Evolutionary conservation across 2,113 vertebrate genomes (phyloP).

Genomic region (Arothron firmamentum): DNA sequence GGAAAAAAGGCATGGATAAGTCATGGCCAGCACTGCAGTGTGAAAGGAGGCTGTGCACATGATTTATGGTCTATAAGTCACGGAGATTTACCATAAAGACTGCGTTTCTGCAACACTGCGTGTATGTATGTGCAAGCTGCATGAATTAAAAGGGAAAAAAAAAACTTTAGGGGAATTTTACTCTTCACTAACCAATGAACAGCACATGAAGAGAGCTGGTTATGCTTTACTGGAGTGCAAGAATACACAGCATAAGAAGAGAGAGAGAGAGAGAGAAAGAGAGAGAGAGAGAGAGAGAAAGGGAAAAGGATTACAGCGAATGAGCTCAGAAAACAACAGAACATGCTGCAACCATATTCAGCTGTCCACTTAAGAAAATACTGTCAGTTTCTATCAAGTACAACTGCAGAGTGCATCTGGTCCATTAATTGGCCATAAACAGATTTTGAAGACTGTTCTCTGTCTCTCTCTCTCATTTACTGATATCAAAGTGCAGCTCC

Average conservation of each 20-base stretch:
- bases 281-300: background rate
- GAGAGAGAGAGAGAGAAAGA: background rate
- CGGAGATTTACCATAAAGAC: conserved; percentile 47
- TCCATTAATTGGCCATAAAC: conserved; percentile 46
- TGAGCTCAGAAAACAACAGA: conserved; percentile 1
- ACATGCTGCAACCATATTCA: conserved; percentile 17
- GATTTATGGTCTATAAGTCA: conserved; percentile 50
- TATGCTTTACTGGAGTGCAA: background rate
- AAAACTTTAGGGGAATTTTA: too few relatives aligned
- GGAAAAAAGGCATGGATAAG: conserved; percentile 27
- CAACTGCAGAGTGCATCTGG: background rate
- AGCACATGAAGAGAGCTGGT: too few relatives aligned
- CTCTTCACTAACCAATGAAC: too few relatives aligned
- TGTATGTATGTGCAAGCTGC: background rate
- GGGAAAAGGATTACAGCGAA: background rate
- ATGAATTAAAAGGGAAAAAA: too few relatives aligned
- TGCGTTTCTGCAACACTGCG: conserved; percentile 23
- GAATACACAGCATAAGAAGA: background rate
- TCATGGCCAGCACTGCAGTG: conserved; percentile 44
- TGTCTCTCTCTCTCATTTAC: conserved; percentile 9
- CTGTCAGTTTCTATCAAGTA: conserved; percentile 46
- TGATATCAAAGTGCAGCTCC: conserved; percentile 30
- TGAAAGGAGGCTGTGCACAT: conserved; percentile 24
- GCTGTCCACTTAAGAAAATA: conserved; percentile 26
- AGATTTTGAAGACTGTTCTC: conserved; percentile 37